phyloP scores from a whole-genome alignment of 92 coral and sea anemone genomes.

The Bergia puertoricense region DNA sequence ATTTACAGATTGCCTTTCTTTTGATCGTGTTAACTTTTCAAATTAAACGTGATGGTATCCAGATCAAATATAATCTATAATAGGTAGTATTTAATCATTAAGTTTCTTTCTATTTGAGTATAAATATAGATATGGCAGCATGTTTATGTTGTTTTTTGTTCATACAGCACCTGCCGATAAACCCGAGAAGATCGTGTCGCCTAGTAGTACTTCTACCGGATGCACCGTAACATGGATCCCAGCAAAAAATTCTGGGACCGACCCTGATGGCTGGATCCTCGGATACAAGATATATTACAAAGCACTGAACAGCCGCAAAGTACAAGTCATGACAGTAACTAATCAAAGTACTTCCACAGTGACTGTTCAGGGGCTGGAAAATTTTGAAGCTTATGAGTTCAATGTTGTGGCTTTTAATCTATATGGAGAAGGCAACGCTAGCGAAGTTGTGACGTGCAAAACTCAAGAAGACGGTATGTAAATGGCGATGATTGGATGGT shows the following conservation, averaged over 20 bases:
- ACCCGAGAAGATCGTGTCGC: conserved; percentile 43
- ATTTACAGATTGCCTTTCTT: no score
- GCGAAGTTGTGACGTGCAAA: conserved; percentile 43
- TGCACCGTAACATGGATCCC: conserved; percentile 56
- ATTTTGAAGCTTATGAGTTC: conserved; percentile 58
- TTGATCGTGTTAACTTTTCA: no score
- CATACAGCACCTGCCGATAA: conserved; percentile 65
- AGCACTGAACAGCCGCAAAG: conserved; percentile 37
- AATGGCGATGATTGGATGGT: background rate
- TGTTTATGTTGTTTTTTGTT: background rate
- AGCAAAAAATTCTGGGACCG: conserved; percentile 53
- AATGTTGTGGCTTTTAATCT: conserved; percentile 53
- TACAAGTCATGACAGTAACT: conserved; percentile 18
- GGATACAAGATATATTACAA: conserved; percentile 67
- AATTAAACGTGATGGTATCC: no score
- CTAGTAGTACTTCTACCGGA: conserved; percentile 42
- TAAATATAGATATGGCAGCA: background rate
- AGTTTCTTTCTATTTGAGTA: no score
- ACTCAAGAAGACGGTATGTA: conserved; percentile 71
- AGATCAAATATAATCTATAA: no score
- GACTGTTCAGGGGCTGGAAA: conserved; percentile 43
- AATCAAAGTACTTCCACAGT: conserved; percentile 39
- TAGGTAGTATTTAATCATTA: no score
- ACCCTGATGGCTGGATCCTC: conserved; percentile 67
- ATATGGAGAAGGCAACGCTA: conserved; percentile 68